Conservation (phyloP, 2,113 vertebrate species). For the Dasyornis broadbenti region DNA sequence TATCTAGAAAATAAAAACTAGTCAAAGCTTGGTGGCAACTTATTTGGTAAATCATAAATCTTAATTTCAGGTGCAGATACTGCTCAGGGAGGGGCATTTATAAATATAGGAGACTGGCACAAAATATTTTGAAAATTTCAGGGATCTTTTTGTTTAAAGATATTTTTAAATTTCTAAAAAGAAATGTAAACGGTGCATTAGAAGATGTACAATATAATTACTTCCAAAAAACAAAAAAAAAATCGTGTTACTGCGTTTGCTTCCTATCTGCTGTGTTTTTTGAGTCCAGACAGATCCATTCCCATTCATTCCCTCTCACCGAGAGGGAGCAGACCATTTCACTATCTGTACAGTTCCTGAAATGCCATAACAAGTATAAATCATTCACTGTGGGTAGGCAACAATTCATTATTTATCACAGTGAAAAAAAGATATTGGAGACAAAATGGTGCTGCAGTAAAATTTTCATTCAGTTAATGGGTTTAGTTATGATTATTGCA, state of each 20-base stretch:
- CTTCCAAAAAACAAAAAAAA: neutral
- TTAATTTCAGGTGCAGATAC: neutral
- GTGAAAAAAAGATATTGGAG: neutral
- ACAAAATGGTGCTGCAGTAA: neutral
- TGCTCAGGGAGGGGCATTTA: neutral
- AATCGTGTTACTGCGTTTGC: neutral
- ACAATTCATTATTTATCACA: slow-evolving; percentile 16
- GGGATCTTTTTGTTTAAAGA: neutral
- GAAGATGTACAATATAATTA: neutral
- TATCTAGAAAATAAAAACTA: neutral
- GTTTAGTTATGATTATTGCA: slow-evolving; percentile 19
- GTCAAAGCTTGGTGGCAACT: neutral
- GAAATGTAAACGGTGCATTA: neutral
- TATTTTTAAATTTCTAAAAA: neutral
- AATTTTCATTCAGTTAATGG: slow-evolving; percentile 13
- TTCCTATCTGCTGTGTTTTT: neutral
- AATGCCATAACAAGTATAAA: slow-evolving; percentile 21
- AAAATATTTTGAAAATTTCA: neutral
- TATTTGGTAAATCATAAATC: neutral
- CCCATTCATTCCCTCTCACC: neutral
- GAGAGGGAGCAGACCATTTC: neutral
- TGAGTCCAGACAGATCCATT: neutral
- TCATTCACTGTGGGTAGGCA: neutral
- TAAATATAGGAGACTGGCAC: neutral
- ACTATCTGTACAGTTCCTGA: neutral